Evolutionary conservation across 2,797 vertebrate species (phyloP).

Genomic region (Hemibagrus guttatus): DNA sequence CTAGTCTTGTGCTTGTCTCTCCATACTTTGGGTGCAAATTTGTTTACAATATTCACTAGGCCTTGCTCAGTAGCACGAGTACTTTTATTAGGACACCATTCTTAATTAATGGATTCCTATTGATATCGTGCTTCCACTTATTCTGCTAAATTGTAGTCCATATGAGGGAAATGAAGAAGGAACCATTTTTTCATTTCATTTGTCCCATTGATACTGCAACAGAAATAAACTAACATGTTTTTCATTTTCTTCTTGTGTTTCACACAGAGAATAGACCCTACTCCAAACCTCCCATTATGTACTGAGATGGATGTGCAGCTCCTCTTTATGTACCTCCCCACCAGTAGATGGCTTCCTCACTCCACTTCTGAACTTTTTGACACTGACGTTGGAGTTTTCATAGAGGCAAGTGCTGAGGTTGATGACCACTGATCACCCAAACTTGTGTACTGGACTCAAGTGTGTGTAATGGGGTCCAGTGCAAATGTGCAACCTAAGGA

Average conservation of each 20-base stretch:
- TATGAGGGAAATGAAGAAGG: not conserved
- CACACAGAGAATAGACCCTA: slow-evolving; percentile 78
- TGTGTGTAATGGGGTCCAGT: slow-evolving; percentile 36
- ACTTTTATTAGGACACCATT: not conserved
- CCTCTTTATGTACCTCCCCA: slow-evolving; percentile 41
- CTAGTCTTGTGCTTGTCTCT: not conserved
- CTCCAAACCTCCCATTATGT: slow-evolving; percentile 81
- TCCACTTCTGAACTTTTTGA: slow-evolving; percentile 58
- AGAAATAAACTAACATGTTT: slow-evolving; percentile 42
- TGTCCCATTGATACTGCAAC: not conserved
- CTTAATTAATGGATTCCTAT: slow-evolving; percentile 80
- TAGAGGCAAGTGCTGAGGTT: slow-evolving; percentile 25
- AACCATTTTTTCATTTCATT: not conserved
- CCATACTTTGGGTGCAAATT: not conserved
- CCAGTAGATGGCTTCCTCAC: slow-evolving; percentile 64
- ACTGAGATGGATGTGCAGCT: slow-evolving; percentile 69
- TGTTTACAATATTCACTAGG: not conserved
- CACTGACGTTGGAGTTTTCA: slow-evolving; percentile 39
- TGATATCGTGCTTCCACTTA: slow-evolving; percentile 79
- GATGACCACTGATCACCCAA: slow-evolving; percentile 38
- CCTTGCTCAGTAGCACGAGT: not conserved
- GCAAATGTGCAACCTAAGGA: slow-evolving; percentile 11
- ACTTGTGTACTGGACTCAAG: slow-evolving; percentile 55
- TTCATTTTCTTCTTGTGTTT: slow-evolving; percentile 49
- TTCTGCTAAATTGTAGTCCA: not conserved